Evolutionary conservation across 2,888 invertebrate species (phyloP), one percentile per base, ranked within the genome.

Genomic region (Podabrus alpinus): DNA sequence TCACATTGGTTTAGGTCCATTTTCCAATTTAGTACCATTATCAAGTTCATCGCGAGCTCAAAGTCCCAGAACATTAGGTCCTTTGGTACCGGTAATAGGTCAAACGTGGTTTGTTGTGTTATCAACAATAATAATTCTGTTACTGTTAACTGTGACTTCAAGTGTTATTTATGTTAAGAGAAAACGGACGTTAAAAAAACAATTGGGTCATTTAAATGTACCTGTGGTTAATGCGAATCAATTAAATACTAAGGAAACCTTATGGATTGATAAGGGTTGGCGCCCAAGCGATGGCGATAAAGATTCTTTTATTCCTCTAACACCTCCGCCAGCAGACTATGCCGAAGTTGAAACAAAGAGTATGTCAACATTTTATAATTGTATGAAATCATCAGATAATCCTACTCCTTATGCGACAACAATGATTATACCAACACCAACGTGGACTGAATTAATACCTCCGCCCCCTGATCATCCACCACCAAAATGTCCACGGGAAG

Each of bases 1-100:
- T 0, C 91, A 92, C 76, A 92, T 93, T 2, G 99, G 99, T 1
- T 91, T 93, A 71, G 98, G 99, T 9, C 97, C 96, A 1, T 97
- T 94, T 84, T 96, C 96, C 71, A 90, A 90, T 76, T 93, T 95
- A 3, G 93, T 94, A 68, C 90, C 92, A 77, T 89, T 95, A 73
- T 91, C 93, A 80, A 93, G 94, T 90, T 91, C 93, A 76, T 92
- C 94, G 0, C 80, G 86, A 73, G 85, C 85, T 15, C 86, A 86
- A 80, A 86, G 85, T 81, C 88, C 86, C 71, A 81, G 86, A 77
- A 87, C 87, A 21, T 80, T 87, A 24, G 87, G 87, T 9, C 87
- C 87, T 7, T 81, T 87, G 21, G 83, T 89, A 82, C 81, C 89
- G 3, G 79, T 93, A 21, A 89, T 92, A 59, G 88, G 90, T 72